Evolutionary conservation across 2,113 vertebrate species (phyloP).

Genomic region (Nanorana parkeri): DNA sequence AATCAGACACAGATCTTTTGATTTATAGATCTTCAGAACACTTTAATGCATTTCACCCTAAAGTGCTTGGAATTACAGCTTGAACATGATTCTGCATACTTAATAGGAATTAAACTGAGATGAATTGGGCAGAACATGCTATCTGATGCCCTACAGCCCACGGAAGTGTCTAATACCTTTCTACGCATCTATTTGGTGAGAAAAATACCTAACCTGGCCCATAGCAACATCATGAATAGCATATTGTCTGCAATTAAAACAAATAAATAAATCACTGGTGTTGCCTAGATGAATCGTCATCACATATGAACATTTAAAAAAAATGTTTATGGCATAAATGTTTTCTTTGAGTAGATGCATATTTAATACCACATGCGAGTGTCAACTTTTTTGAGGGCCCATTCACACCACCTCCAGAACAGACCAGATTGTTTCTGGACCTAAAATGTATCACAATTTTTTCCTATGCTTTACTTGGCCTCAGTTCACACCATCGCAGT

Average conservation of each 20-base stretch:
- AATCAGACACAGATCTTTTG: constrained; percentile 56
- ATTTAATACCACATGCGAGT: no score
- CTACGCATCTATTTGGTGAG: background rate
- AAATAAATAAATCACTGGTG: background rate
- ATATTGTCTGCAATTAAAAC: background rate
- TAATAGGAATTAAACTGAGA: constrained; percentile 54
- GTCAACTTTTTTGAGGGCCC: no score
- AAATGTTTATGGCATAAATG: no score
- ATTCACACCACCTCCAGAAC: no score
- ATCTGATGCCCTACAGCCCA: constrained; percentile 10
- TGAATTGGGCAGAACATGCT: constrained; percentile 18
- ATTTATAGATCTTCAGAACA: constrained; percentile 62
- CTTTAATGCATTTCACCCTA: constrained; percentile 58
- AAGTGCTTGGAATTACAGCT: constrained; percentile 59
- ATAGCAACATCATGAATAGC: background rate
- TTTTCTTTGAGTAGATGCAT: no score
- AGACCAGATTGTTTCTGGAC: no score
- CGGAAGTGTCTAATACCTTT: constrained; percentile 2
- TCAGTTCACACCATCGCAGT: no score
- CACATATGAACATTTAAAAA: background rate
- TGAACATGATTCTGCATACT: constrained; percentile 48
- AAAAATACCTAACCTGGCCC: constrained; percentile 1
- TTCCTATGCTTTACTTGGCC: no score
- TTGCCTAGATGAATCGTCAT: no score
- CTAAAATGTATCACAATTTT: no score